Percentiles rank a stretch among this genome's conserved stretches.
Evolutionary conservation across 2,888 invertebrate species (phyloP).

Genomic region (Pollenia griseotomentosa): DNA sequence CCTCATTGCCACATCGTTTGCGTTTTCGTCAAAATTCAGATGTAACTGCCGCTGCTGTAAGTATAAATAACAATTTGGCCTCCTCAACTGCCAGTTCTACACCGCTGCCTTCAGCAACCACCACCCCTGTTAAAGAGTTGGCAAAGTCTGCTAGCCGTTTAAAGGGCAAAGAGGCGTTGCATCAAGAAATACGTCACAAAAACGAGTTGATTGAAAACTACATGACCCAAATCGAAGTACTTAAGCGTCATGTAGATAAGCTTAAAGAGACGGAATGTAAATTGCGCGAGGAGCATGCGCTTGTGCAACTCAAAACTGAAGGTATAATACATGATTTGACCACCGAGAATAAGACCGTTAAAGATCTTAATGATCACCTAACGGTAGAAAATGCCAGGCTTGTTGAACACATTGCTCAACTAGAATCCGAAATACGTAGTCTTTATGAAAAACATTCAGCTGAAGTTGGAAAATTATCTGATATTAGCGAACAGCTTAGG

Average conservation of each 20-base stretch:
- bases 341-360: slow-evolving; percentile 78
- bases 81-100: slow-evolving; percentile 80
- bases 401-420: slow-evolving; percentile 75
- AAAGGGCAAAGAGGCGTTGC: slow-evolving; percentile 85
- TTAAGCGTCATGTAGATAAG: slow-evolving; percentile 84
- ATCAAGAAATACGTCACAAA: slow-evolving; percentile 86
- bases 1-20: slow-evolving; percentile 83
- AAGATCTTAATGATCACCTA: slow-evolving; percentile 79
- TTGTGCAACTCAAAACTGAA: slow-evolving; percentile 79
- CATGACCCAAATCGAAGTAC: slow-evolving; percentile 85
- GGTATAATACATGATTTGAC: slow-evolving; percentile 79
- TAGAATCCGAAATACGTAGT: slow-evolving; percentile 78
- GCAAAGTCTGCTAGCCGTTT: slow-evolving; percentile 83
- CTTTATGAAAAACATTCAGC: slow-evolving; percentile 78
- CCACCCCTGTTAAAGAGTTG: slow-evolving; percentile 82
- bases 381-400: slow-evolving; percentile 76
- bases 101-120: slow-evolving; percentile 80
- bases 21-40: slow-evolving; percentile 81
- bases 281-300: slow-evolving; percentile 79
- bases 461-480: slow-evolving; percentile 76
- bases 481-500: slow-evolving; percentile 71
- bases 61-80: slow-evolving; percentile 69
- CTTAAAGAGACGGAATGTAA: slow-evolving; percentile 82
- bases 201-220: slow-evolving; percentile 85
- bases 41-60: slow-evolving; percentile 75